Percentiles rank a stretch among this genome's conserved stretches.
These are phyloP conservation scores for Columba janthina DNA, from an alignment of 2,113 vertebrate species.

Conservation along the genomic window DNA sequence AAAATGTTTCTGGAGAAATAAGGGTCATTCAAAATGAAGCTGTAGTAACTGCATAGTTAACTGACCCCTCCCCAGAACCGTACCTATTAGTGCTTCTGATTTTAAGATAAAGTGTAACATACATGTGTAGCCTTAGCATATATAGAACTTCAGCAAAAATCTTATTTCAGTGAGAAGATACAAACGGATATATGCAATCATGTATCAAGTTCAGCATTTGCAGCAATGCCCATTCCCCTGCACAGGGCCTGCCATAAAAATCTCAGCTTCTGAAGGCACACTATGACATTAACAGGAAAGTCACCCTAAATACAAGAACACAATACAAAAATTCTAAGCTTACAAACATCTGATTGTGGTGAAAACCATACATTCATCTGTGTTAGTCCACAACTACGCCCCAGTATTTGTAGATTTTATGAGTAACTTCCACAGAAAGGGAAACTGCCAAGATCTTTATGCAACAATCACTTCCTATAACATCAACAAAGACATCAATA, in stretches of 20 bases:
- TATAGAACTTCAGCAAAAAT: not conserved
- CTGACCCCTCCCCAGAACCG: not conserved
- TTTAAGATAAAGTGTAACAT: rapidly evolving
- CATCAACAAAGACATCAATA: not conserved
- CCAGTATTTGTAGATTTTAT: not conserved
- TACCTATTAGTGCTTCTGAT: not conserved
- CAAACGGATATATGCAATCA: not conserved
- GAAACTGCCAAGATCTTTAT: not conserved
- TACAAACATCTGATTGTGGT: not conserved
- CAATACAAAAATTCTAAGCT: not conserved
- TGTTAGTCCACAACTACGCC: not conserved
- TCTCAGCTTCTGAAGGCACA: not conserved
- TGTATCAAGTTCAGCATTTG: not conserved
- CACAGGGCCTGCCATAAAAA: not conserved
- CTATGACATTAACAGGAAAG: not conserved
- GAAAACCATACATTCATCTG: not conserved
- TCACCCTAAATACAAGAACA: not conserved
- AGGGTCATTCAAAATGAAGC: not conserved
- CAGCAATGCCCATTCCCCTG: not conserved
- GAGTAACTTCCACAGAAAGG: not conserved
- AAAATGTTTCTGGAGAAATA: not conserved
- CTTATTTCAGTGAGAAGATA: not conserved
- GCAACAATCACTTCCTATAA: not conserved
- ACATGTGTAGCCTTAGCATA: not conserved
- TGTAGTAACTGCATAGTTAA: not conserved